Evolutionary conservation across 1,140 invertebrate genomes (phyloP).

Genomic region (Eumaeus atala): DNA sequence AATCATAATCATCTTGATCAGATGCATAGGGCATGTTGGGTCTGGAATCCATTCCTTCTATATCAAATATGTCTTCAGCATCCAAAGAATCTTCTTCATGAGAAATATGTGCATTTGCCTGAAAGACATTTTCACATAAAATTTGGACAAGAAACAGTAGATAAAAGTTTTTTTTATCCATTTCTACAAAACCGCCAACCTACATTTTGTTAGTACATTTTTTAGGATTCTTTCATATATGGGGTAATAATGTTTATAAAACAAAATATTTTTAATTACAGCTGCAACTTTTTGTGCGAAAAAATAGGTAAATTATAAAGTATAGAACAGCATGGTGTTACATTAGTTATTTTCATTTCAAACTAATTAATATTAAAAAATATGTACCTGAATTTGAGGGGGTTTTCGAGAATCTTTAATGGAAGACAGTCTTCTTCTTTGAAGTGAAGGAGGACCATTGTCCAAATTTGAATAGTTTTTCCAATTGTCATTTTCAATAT

Average conservation of each 20-base stretch:
- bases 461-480: conserved; percentile 40
- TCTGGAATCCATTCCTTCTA: conserved; percentile 61
- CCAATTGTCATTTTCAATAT: conserved; percentile 39
- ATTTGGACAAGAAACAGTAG: no score
- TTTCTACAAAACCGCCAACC: no score
- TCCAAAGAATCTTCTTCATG: conserved; percentile 68
- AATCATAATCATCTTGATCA: conserved; percentile 67
- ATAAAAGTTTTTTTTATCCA: no score
- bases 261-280: no score
- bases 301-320: neutral
- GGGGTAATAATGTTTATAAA: no score
- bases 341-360: neutral
- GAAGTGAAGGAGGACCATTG: conserved; percentile 53
- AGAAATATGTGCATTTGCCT: conserved; percentile 47
- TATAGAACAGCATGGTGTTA: neutral
- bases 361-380: conserved; percentile 15
- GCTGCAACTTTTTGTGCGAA: no score
- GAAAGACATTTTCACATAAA: conserved; percentile 20
- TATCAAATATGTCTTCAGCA: conserved; percentile 66
- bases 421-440: conserved; percentile 65
- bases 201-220: no score
- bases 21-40: conserved; percentile 45
- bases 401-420: conserved; percentile 65
- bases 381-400: conserved; percentile 49
- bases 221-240: no score